Percentiles rank a stretch among this genome's conserved stretches.
Conservation (phyloP, 2,888 invertebrate species). For the Neoscelio sp. region DNA sequence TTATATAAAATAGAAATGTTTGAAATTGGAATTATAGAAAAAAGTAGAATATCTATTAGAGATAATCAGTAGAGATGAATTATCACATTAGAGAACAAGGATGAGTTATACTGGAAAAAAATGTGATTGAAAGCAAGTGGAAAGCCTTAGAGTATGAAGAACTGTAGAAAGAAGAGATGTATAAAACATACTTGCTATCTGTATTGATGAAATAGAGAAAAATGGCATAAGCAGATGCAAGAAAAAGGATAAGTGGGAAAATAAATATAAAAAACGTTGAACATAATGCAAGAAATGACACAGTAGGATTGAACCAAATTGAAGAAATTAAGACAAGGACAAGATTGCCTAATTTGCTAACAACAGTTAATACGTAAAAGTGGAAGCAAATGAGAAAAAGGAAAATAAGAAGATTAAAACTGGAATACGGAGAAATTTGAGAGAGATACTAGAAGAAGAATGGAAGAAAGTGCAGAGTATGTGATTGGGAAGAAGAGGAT, state of each 20-base stretch:
- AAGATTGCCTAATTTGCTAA: too few relatives aligned
- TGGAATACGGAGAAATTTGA: too few relatives aligned
- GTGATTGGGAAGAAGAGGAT: constrained; percentile 47
- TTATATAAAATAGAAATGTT: too few relatives aligned
- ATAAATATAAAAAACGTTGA: too few relatives aligned
- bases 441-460: constrained; percentile 17
- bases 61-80: too few relatives aligned
- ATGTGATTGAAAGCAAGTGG: constrained; percentile 19
- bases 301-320: too few relatives aligned
- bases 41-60: too few relatives aligned
- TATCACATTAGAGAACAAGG: constrained; percentile 39
- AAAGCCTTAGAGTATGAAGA: constrained; percentile 36
- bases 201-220: constrained; percentile 21
- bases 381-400: constrained; percentile 17
- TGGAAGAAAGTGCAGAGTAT: constrained; percentile 47
- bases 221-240: neutral
- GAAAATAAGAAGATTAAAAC: too few relatives aligned
- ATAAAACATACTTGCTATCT: constrained; percentile 7
- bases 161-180: constrained; percentile 18
- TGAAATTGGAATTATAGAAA: constrained; percentile 21
- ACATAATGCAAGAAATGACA: too few relatives aligned
- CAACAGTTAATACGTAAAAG: too few relatives aligned
- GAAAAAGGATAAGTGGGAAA: neutral
- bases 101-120: constrained; percentile 33
- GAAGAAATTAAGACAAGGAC: too few relatives aligned